These are phyloP conservation scores for Cyanoderma ruficeps DNA, from an alignment of 2,113 vertebrate species.

Conservation along the genomic window DNA sequence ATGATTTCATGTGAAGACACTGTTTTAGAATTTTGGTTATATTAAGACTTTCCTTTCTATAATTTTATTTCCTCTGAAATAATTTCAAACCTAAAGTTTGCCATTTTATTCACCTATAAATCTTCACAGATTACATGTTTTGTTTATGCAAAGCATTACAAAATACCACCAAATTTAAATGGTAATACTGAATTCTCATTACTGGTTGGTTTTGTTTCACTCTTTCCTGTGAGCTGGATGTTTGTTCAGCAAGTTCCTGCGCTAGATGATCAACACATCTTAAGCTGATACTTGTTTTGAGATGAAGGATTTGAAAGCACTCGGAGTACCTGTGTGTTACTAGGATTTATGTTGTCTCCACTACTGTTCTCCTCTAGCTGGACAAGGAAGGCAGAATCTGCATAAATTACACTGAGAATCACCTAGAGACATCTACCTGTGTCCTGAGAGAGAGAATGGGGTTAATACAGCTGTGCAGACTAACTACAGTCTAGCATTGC, in stretches of 20 bases:
- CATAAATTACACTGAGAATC: background rate
- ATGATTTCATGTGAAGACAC: background rate
- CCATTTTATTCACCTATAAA: background rate
- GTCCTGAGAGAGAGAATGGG: background rate
- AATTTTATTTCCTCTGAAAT: background rate
- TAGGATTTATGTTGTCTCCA: background rate
- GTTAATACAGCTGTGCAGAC: background rate
- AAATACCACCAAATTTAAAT: background rate
- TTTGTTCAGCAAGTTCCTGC: background rate
- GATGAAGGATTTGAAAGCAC: background rate
- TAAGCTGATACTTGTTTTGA: background rate
- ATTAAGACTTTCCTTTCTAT: background rate
- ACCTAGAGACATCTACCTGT: background rate
- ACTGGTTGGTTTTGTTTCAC: background rate
- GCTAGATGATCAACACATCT: background rate
- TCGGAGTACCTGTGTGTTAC: rapidly evolving
- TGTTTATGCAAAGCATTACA: background rate
- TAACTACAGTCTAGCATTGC: background rate
- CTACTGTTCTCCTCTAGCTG: background rate
- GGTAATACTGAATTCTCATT: background rate
- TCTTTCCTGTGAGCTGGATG: background rate
- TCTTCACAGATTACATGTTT: background rate
- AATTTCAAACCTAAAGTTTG: background rate
- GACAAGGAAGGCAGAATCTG: background rate
- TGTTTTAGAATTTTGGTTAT: background rate